Evolutionary conservation across 2,797 vertebrate species (phyloP).

Genomic region (Acanthornis magna): DNA sequence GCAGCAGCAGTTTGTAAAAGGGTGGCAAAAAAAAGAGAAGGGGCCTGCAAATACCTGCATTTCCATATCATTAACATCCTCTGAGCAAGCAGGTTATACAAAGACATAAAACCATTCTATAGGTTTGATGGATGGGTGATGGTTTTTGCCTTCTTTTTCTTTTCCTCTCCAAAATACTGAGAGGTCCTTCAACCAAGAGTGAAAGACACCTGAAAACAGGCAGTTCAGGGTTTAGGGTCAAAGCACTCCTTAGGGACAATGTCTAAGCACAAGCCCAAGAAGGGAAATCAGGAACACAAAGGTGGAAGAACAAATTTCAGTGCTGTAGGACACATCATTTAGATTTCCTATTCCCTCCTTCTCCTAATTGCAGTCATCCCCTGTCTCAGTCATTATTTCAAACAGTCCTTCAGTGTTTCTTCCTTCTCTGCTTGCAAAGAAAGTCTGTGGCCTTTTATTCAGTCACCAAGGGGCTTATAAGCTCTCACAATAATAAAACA

Average conservation of each 20-base stretch:
- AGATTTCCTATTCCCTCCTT: neutral
- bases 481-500: neutral
- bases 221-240: neutral
- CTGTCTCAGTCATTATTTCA: neutral
- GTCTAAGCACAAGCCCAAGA: neutral
- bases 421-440: neutral
- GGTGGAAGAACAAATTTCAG: neutral
- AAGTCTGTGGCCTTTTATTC: neutral
- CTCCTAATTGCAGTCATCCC: neutral
- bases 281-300: neutral
- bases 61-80: neutral
- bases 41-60: neutral
- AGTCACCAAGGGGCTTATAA: neutral
- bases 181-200: neutral
- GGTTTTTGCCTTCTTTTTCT: accelerated
- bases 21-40: neutral
- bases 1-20: neutral
- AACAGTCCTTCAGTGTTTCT: neutral
- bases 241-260: neutral
- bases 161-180: neutral
- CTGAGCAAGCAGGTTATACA: neutral
- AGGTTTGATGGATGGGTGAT: accelerated
- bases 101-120: neutral
- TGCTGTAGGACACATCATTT: neutral
- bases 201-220: neutral